Evolutionary conservation across 2,888 invertebrate genomes (phyloP), one percentile per base, ranked within the genome.

Genomic region (Sphaeridia pumilis): DNA sequence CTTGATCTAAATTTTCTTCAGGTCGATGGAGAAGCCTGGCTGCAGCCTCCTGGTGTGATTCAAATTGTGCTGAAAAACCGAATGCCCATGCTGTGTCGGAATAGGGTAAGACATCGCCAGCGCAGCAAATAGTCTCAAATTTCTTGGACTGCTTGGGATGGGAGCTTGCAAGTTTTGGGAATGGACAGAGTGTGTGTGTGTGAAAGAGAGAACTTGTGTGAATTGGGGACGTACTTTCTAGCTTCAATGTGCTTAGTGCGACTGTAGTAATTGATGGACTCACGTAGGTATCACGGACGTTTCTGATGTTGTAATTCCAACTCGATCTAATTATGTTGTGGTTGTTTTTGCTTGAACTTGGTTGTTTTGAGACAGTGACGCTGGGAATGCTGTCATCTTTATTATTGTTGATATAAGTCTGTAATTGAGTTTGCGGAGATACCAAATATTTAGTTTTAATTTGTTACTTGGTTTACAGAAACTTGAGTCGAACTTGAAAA

Each of bases 21-120:
- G 74, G 94, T 94, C 36, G 95, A 97, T 69, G 97, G 95, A 0
- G 97, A 97, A 72, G 94, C 95, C 1, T 95, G 95, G 95, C 78
- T 94, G 36, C 95, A 95, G 71, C 90, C 92, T 0, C 94, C 97
- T 0, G 95, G 95, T 34, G 88, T 92, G 69, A 90, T 97, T 63
- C 78, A 90, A 52, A 94, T 97, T 63, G 82, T 92, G 64, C 95
- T 95, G 72, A 95, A 95, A 74, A 95, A 95, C 73, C 77, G 94
- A 49, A 90, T 94, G 69, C 94, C 94, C 74, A 92, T 97, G 87
- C 74, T 97, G 24, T 89, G 88, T 68, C 76, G 94, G 55, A 93
- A 93, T 69, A 78, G 92, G 65, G 80, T 80, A 67, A 69, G 71
- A 66, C 26, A 34, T n/a, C n/a, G n/a, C n/a, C n/a, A n/a, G n/a